These are phyloP conservation scores for Glyphotaelius pellucidus DNA, from an alignment of 2,888 invertebrate species.

Conservation along the genomic window DNA sequence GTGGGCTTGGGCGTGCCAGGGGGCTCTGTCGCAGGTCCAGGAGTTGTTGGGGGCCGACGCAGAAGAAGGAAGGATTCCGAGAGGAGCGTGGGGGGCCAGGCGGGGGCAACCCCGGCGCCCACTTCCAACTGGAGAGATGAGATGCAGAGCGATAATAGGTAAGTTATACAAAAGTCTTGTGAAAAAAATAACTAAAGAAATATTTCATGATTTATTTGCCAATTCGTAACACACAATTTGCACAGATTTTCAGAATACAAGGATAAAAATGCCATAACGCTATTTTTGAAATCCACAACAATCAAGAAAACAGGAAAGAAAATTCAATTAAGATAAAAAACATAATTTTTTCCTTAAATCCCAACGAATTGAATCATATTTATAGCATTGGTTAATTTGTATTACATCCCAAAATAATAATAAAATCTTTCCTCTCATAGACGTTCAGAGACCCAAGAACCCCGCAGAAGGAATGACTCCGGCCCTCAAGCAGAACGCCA, in stretches of 20 bases:
- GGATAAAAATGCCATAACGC: no score
- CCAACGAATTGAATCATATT: not conserved
- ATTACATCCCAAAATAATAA: not conserved
- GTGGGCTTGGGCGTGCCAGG: constrained; percentile 48
- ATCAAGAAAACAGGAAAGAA: not conserved
- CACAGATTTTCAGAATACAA: no score
- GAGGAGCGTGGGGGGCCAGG: constrained; percentile 39
- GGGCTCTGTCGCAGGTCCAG: constrained; percentile 1
- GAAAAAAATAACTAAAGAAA: not conserved
- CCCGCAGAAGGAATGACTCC: constrained; percentile 19
- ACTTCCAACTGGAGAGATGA: constrained; percentile 75
- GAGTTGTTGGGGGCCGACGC: constrained; percentile 53
- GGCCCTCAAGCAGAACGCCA: constrained; percentile 28
- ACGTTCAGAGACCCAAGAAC: not conserved
- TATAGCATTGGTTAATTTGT: not conserved
- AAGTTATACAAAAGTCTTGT: not conserved
- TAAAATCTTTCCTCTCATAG: not conserved
- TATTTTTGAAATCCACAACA: not conserved
- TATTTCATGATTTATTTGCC: no score
- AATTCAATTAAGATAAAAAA: not conserved
- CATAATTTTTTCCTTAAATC: not conserved
- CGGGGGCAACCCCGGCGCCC: constrained; percentile 68
- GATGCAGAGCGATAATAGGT: constrained; percentile 68
- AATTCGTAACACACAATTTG: no score
- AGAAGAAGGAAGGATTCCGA: constrained; percentile 58